Conservation (phyloP, 2,888 invertebrate genomes). For the Stegana nigrithorax region DNA sequence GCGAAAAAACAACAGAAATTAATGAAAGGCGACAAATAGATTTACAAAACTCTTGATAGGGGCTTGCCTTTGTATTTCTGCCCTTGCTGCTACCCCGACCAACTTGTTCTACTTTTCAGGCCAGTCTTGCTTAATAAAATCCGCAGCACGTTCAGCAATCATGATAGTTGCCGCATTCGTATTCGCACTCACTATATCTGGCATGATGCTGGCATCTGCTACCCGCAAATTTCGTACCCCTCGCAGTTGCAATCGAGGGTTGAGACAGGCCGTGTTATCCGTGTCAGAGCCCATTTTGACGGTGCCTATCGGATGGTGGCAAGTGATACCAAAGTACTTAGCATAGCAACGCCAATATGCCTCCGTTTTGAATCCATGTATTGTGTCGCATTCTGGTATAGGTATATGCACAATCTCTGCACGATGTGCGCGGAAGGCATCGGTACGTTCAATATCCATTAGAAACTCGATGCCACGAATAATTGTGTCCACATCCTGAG, state of each 20-base stretch:
- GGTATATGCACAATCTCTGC: conserved; percentile 52
- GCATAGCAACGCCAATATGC: conserved; percentile 73
- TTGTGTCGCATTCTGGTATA: conserved; percentile 49
- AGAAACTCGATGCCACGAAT: conserved; percentile 63
- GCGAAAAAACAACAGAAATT: background rate
- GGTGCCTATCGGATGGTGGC: conserved; percentile 79
- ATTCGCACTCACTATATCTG: conserved; percentile 81
- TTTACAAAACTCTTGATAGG: no score
- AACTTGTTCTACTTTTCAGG: conserved; percentile 43
- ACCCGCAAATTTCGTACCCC: conserved; percentile 79
- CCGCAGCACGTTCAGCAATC: conserved; percentile 86
- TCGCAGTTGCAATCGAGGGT: conserved; percentile 76
- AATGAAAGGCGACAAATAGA: no score
- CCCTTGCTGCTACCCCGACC: background rate
- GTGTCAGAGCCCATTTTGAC: conserved; percentile 74
- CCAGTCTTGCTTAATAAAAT: conserved; percentile 85
- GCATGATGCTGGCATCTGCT: conserved; percentile 87
- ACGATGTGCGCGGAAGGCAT: conserved; percentile 66
- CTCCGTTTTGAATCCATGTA: conserved; percentile 53
- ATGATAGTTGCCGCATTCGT: conserved; percentile 86
- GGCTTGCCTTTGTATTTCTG: no score
- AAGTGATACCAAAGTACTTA: conserved; percentile 70
- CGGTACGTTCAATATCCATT: conserved; percentile 65
- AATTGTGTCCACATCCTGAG: conserved; percentile 66
- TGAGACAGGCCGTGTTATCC: conserved; percentile 72